phyloP scores from a whole-genome alignment of 2,888 invertebrate genomes.

The Byasa hedistus region DNA sequence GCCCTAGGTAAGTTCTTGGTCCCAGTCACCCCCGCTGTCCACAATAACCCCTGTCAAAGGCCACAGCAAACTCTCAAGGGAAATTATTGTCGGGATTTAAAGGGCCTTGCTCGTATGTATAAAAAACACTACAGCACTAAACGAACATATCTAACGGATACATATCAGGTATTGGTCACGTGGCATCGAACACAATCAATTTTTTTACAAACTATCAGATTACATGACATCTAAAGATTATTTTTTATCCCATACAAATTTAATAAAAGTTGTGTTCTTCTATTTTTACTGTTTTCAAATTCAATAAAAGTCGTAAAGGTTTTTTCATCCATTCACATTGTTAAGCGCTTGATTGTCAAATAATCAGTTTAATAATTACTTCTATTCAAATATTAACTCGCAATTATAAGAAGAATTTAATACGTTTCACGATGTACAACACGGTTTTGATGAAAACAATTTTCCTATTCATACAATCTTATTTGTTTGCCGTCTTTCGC shows the following conservation, averaged over 20 bases:
- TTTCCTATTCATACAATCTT: conserved; percentile 37
- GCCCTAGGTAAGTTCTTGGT: conserved; percentile 67
- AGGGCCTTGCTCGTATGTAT: conserved; percentile 75
- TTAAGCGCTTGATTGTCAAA: too few relatives aligned
- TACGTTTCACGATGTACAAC: not conserved
- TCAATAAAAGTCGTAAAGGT: not conserved
- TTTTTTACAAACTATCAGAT: conserved; percentile 38
- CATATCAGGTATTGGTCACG: conserved; percentile 64
- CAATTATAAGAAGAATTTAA: not conserved
- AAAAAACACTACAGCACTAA: conserved; percentile 72
- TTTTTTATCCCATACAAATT: not conserved
- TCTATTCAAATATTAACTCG: too few relatives aligned
- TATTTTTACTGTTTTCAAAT: not conserved
- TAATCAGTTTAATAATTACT: too few relatives aligned
- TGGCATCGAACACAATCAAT: conserved; percentile 40
- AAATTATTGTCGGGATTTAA: conserved; percentile 81
- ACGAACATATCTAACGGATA: conserved; percentile 56
- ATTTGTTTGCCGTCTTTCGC: conserved; percentile 59
- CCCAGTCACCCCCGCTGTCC: conserved; percentile 68
- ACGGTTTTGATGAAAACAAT: not conserved
- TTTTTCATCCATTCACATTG: too few relatives aligned
- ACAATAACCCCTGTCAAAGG: conserved; percentile 75
- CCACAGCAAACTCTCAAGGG: conserved; percentile 70
- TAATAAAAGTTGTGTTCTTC: not conserved
- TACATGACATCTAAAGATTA: not conserved